phyloP scores from a whole-genome alignment of 2,113 vertebrate species.

The Lophochroa leadbeateri region DNA sequence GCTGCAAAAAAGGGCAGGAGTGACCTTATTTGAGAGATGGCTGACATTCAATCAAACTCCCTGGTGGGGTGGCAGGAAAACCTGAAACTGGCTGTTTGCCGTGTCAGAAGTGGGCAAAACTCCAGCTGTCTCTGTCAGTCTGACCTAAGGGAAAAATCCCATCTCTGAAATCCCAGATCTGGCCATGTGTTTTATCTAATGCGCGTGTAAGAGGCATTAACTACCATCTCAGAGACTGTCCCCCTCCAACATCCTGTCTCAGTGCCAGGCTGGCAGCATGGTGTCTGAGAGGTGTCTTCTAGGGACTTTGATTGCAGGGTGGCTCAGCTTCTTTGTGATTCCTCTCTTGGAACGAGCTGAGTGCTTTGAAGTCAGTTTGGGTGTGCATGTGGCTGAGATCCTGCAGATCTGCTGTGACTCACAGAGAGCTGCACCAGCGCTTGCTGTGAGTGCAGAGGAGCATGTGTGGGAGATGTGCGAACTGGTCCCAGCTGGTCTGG shows the following conservation, averaged over 20 bases:
- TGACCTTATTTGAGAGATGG: not conserved
- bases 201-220: not conserved
- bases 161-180: not conserved
- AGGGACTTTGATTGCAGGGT: not conserved
- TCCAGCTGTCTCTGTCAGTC: not conserved
- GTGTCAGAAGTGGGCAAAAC: not conserved
- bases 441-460: not conserved
- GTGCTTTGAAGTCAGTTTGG: not conserved
- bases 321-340: not conserved
- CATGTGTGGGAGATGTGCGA: not conserved
- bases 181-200: not conserved
- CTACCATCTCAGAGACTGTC: not conserved
- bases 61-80: not conserved
- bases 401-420: not conserved
- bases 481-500: constrained; percentile 29
- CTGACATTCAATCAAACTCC: not conserved
- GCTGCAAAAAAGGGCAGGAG: not conserved
- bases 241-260: not conserved
- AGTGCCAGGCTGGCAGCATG: accelerated
- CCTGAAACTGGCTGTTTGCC: not conserved
- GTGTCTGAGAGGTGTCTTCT: not conserved
- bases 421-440: not conserved
- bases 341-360: not conserved
- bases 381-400: not conserved
- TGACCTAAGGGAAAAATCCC: not conserved